These are phyloP conservation scores for Ophiothrix spiculata DNA, from an alignment of 35 echinoderm and acorn worm species.

Conservation along the genomic window DNA sequence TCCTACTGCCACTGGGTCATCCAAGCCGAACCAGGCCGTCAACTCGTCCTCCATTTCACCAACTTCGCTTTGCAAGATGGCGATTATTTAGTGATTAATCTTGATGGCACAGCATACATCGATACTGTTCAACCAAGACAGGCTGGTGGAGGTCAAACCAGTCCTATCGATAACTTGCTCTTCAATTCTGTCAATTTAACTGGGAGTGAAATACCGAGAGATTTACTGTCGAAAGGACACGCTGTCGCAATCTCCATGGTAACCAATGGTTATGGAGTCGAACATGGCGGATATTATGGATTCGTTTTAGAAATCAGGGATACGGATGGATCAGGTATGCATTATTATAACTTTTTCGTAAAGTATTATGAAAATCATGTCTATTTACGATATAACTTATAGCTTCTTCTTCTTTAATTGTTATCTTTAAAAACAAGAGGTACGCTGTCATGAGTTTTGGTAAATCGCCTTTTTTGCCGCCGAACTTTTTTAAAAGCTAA, in stretches of 20 bases:
- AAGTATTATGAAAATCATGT: too few relatives aligned
- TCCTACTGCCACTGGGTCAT: not conserved
- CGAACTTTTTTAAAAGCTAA: too few relatives aligned
- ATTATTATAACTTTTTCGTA: too few relatives aligned
- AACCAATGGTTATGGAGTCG: not conserved
- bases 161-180: not conserved
- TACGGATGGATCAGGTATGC: constrained; percentile 1
- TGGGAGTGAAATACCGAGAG: not conserved
- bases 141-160: not conserved
- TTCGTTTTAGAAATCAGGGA: not conserved
- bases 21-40: not conserved
- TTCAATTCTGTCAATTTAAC: not conserved
- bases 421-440: too few relatives aligned
- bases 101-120: not conserved
- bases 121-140: not conserved
- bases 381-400: too few relatives aligned
- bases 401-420: too few relatives aligned
- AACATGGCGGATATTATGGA: too few relatives aligned
- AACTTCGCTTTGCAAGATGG: not conserved
- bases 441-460: too few relatives aligned
- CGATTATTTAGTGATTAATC: not conserved
- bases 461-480: too few relatives aligned
- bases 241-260: not conserved
- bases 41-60: not conserved
- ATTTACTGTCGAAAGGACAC: not conserved